Evolutionary conservation across 2,888 invertebrate species (phyloP).

Genomic region (Epistrophe eligans): DNA sequence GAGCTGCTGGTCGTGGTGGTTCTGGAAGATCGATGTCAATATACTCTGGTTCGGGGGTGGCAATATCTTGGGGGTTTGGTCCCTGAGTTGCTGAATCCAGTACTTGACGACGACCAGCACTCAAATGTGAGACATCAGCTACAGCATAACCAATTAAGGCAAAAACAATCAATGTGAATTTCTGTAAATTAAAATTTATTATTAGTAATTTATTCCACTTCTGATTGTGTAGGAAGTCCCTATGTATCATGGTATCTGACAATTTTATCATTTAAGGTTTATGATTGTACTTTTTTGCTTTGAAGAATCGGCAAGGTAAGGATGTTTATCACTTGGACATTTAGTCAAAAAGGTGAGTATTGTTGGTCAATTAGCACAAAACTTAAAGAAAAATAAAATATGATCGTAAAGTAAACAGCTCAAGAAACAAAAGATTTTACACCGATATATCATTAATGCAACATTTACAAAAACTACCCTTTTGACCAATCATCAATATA

Average conservation of each 20-base stretch:
- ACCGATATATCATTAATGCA: too few relatives aligned
- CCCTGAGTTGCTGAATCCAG: slow-evolving; percentile 83
- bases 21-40: slow-evolving; percentile 82
- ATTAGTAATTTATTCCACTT: not conserved
- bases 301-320: too few relatives aligned
- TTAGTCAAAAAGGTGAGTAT: too few relatives aligned
- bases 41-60: slow-evolving; percentile 83
- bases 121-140: slow-evolving; percentile 73
- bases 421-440: too few relatives aligned
- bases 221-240: too few relatives aligned
- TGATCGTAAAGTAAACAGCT: too few relatives aligned
- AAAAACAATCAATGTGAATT: slow-evolving; percentile 80
- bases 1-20: slow-evolving; percentile 77
- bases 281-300: not conserved
- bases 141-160: slow-evolving; percentile 80
- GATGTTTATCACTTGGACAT: too few relatives aligned
- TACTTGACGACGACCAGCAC: slow-evolving; percentile 76
- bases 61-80: slow-evolving; percentile 83
- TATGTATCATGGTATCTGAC: not conserved
- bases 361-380: too few relatives aligned
- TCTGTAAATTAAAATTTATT: slow-evolving; percentile 77
- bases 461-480: not conserved
- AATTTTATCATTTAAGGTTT: not conserved
- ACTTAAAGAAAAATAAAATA: too few relatives aligned
- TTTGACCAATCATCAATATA: not conserved